Percentiles rank a stretch among this genome's conserved stretches.
Evolutionary conservation across 2,888 invertebrate species (phyloP).

Genomic region (Drosophila phalerata): DNA sequence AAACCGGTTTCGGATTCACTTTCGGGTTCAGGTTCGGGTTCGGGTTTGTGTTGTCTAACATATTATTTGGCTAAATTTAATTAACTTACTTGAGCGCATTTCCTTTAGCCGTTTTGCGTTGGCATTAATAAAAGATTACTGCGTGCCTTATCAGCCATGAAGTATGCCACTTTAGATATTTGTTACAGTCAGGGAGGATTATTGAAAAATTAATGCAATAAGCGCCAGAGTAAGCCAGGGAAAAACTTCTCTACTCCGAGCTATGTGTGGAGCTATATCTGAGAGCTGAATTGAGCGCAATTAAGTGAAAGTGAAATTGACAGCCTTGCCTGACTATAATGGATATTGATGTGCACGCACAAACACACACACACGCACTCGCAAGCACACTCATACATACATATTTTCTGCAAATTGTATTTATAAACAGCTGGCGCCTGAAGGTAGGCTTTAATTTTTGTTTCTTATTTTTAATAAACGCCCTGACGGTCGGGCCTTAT

Average conservation of each 20-base stretch:
- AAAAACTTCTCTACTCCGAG: slow-evolving; percentile 14
- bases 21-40: slow-evolving; percentile 21
- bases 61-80: slow-evolving; percentile 70
- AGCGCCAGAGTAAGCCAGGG: slow-evolving; percentile 29
- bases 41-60: background rate
- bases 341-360: slow-evolving; percentile 64
- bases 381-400: slow-evolving; percentile 4
- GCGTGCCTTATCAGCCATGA: slow-evolving; percentile 60
- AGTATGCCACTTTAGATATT: slow-evolving; percentile 75
- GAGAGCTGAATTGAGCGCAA: slow-evolving; percentile 55
- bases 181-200: slow-evolving; percentile 66
- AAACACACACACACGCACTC: slow-evolving; percentile 1
- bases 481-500: slow-evolving; percentile 54
- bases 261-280: background rate
- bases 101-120: slow-evolving; percentile 23
- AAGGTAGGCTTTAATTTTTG: slow-evolving; percentile 66
- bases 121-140: slow-evolving; percentile 82
- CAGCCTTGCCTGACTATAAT: slow-evolving; percentile 63
- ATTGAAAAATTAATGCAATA: slow-evolving; percentile 82
- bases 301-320: slow-evolving; percentile 73
- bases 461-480: slow-evolving; percentile 68
- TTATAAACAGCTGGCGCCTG: slow-evolving; percentile 45
- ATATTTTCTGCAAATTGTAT: slow-evolving; percentile 28
- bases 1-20: background rate
- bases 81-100: slow-evolving; percentile 77